phyloP scores from a whole-genome alignment of 2,113 vertebrate species.

The Pterophyllum scalare region DNA sequence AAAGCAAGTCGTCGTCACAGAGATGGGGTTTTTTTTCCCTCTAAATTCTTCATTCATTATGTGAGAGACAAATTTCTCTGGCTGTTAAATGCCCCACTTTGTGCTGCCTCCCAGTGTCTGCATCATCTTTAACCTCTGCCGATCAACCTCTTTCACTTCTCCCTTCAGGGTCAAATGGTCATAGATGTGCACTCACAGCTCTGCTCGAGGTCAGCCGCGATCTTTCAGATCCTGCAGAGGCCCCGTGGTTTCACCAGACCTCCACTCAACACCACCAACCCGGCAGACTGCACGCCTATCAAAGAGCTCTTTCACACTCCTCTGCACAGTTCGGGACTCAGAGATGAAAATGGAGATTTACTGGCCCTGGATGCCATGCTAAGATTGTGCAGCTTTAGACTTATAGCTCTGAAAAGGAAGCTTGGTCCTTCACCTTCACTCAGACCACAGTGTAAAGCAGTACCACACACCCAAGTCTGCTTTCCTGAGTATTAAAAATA shows the following conservation, averaged over 20 bases:
- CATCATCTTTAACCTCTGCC: slow-evolving; percentile 17
- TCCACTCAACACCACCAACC: slow-evolving; percentile 5
- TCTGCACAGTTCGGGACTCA: slow-evolving; percentile 10
- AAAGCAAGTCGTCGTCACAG: background rate
- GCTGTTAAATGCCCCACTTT: slow-evolving; percentile 34
- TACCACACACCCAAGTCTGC: slow-evolving; percentile 33
- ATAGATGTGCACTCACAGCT: slow-evolving; percentile 53
- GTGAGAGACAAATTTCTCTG: background rate
- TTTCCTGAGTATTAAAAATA: slow-evolving; percentile 68
- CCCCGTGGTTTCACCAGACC: slow-evolving; percentile 18
- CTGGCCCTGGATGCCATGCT: slow-evolving; percentile 20
- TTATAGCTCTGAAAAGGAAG: slow-evolving; percentile 36
- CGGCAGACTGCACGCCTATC: slow-evolving; percentile 33
- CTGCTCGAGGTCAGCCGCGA: slow-evolving; percentile 26
- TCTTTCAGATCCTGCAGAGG: slow-evolving; percentile 38
- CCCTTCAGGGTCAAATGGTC: slow-evolving; percentile 45
- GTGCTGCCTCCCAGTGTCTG: background rate
- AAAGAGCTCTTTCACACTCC: slow-evolving; percentile 73
- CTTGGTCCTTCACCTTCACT: slow-evolving; percentile 29
- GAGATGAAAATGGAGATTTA: slow-evolving; percentile 49
- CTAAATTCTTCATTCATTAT: background rate
- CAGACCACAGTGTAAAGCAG: slow-evolving; percentile 28
- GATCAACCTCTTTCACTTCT: slow-evolving; percentile 24
- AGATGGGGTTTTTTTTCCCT: background rate
- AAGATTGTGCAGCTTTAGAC: slow-evolving; percentile 10